Evolutionary conservation across 1,140 invertebrate species (phyloP), one percentile per base, ranked within the genome.

Genomic region (Camponotus pennsylvanicus): DNA sequence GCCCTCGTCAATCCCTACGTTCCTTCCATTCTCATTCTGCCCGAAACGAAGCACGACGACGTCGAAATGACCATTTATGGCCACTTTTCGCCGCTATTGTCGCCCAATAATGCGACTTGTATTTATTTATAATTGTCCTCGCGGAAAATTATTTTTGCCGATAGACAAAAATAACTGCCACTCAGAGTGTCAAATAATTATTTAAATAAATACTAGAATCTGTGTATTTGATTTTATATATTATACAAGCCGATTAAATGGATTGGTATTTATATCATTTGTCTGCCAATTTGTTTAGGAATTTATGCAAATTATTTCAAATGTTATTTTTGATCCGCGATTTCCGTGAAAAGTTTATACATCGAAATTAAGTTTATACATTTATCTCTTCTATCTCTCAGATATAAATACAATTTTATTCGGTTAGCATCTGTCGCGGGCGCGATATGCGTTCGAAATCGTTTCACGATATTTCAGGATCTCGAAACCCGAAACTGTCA

Each of bases 1-100:
- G 32, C 42, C 37, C 27, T 66, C 34, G 69, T 88, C 88, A 85
- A 88, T 88, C 64, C 59, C 42, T 21, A 42, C 55, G 42, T 75
- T 75, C 40, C 27, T 73, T 73, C n/a, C 32, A 70, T 57, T 57
- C 49, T 34, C 61, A 59, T 84, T 37, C 8, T 49, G 18, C 49
- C 18, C 18, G 32, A 9, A 45, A 69, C 21, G 64, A 70, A 27
- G 71, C 37, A 13, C 45, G 63, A 64, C n/a, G 34, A 45, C 34
- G 18, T 57, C 15, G 9, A 15, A n/a, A 59, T 13, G 82, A 63
- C 42, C 78, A 55, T 69, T 63, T 55, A 57, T 15, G n/a, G 15
- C 8, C 15, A 15, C 13, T 21, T 57, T 80, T 66, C 64, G 21
- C 34, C 21, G 61, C 52, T 57, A 0, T 70, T 70, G 52, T 70